Evolutionary conservation across 2,797 vertebrate species (phyloP).

Genomic region (Cichlasoma orientale): DNA sequence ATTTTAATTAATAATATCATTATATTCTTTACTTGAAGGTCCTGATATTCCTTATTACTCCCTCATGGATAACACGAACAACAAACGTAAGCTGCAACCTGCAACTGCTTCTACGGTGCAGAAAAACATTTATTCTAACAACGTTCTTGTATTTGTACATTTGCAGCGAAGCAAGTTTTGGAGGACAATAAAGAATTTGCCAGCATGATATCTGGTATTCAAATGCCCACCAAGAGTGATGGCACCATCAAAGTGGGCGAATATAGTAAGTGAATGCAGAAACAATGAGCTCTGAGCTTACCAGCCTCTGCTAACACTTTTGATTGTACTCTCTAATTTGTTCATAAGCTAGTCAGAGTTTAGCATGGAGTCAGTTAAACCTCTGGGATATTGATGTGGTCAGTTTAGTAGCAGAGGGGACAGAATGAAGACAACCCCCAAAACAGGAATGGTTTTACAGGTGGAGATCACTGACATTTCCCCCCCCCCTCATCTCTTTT

Average conservation of each 20-base stretch:
- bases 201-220: slow-evolving; percentile 76
- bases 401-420: too few species aligned
- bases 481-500: too few species aligned
- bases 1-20: background rate
- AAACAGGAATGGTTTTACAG: too few species aligned
- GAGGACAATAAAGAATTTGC: slow-evolving; percentile 85
- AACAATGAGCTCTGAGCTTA: accelerated
- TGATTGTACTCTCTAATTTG: background rate
- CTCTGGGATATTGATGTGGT: too few species aligned
- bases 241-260: slow-evolving; percentile 69
- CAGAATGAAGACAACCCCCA: too few species aligned
- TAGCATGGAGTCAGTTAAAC: too few species aligned
- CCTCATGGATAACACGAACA: slow-evolving; percentile 54
- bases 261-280: slow-evolving; percentile 76
- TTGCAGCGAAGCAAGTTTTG: slow-evolving; percentile 80
- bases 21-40: slow-evolving; percentile 75
- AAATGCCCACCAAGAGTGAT: slow-evolving; percentile 84
- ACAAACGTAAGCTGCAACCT: slow-evolving; percentile 43
- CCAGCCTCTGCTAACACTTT: background rate
- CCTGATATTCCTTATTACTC: slow-evolving; percentile 83
- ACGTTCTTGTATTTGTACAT: slow-evolving; percentile 14
- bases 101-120: background rate
- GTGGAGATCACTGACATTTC: too few species aligned
- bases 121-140: background rate
- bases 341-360: too few species aligned